Evolutionary conservation across 2,113 vertebrate genomes (phyloP).

Genomic region (Psittacula cyanocephala): DNA sequence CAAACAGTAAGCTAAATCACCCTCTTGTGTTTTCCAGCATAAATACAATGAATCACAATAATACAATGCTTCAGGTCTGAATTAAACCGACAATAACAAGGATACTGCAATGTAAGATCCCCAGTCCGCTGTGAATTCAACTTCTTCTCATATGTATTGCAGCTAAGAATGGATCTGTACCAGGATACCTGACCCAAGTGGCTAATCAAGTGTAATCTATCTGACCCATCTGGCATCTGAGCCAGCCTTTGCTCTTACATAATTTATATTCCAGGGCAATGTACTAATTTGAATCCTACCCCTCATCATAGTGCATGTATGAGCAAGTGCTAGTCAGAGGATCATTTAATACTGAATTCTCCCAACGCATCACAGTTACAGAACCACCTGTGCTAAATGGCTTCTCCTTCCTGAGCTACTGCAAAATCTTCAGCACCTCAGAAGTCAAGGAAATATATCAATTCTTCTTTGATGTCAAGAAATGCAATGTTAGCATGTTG

Average conservation of each 20-base stretch:
- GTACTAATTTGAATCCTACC: background rate
- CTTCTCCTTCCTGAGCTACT: slow-evolving; percentile 33
- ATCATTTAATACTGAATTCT: slow-evolving; percentile 51
- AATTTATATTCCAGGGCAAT: background rate
- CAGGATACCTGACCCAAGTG: background rate
- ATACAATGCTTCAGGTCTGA: background rate
- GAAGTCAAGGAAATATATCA: slow-evolving; percentile 48
- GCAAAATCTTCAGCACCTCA: slow-evolving; percentile 42
- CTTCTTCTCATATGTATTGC: background rate
- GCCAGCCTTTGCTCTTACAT: background rate
- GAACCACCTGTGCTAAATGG: slow-evolving; percentile 28
- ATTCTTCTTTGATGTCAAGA: slow-evolving; percentile 37
- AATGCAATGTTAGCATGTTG: background rate
- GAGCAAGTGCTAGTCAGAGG: slow-evolving; percentile 18
- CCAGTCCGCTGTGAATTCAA: background rate
- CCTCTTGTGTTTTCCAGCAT: background rate
- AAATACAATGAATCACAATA: slow-evolving; percentile 9
- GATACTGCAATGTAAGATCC: background rate
- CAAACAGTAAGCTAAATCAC: background rate
- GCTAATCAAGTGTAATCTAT: background rate
- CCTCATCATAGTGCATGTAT: background rate
- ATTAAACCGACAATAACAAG: background rate
- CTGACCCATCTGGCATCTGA: background rate
- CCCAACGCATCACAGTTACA: slow-evolving; percentile 2
- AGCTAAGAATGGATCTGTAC: background rate